Percentiles rank a stretch among this genome's conserved stretches.
These are phyloP conservation scores for Umimayanthus chanpuru DNA, from an alignment of 92 coral and sea anemone genomes.

Conservation along the genomic window DNA sequence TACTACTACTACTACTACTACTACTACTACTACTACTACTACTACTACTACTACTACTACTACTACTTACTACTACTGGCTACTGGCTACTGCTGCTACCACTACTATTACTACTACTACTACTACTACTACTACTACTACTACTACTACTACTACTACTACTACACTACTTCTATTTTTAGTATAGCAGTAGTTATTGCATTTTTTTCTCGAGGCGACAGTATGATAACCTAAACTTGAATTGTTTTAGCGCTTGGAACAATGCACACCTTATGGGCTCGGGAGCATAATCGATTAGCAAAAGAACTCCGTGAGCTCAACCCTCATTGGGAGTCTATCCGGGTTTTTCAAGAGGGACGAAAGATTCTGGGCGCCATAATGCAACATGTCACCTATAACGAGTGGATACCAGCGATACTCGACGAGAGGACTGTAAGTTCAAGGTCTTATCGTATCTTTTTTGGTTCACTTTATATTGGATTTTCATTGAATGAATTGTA, in stretches of 20 bases:
- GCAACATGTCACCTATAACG: constrained; percentile 68
- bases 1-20: no score
- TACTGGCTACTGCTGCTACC: no score
- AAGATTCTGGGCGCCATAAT: constrained; percentile 60
- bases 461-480: no score
- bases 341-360: constrained; percentile 61
- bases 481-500: no score
- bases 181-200: background rate
- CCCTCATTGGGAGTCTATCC: constrained; percentile 39
- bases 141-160: no score
- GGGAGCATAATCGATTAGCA: constrained; percentile 73
- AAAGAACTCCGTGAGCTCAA: constrained; percentile 38
- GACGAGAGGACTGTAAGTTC: constrained; percentile 28
- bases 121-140: no score
- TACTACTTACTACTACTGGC: no score
- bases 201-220: constrained; percentile 5
- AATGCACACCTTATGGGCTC: constrained; percentile 64
- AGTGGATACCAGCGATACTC: constrained; percentile 58
- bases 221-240: background rate
- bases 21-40: no score
- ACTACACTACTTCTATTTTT: no score
- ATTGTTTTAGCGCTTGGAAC: constrained; percentile 46
- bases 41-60: no score
- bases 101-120: no score
- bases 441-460: no score